A percentile compares a stretch with the other conserved stretches of the same genome.
Evolutionary conservation across 2,797 vertebrate species (phyloP).

Genomic region (Helarctos malayanus): DNA sequence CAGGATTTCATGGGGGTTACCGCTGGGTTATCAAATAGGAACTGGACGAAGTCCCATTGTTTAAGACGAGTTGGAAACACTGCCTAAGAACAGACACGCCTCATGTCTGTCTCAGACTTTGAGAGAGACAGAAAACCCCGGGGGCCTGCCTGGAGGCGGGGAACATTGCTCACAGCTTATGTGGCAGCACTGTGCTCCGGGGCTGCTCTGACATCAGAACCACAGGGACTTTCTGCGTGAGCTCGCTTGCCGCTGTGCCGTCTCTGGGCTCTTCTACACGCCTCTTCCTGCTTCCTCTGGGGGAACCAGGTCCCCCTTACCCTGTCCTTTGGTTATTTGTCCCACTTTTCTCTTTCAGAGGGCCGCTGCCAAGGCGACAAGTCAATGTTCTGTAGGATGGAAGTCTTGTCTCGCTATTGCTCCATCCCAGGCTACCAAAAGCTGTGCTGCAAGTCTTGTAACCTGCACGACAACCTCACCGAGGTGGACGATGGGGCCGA

Average conservation of each 20-base stretch:
- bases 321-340: slow-evolving; percentile 86
- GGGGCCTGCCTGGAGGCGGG: slow-evolving; percentile 29
- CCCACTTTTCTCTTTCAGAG: slow-evolving; percentile 94
- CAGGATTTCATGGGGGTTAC: not conserved
- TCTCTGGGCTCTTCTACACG: slow-evolving; percentile 40
- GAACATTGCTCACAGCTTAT: not conserved
- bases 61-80: not conserved
- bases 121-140: not conserved
- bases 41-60: not conserved
- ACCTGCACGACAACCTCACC: slow-evolving; percentile 84
- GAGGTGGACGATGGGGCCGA: slow-evolving; percentile 58
- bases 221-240: not conserved
- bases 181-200: not conserved
- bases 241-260: slow-evolving; percentile 56
- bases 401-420: slow-evolving; percentile 95
- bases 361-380: slow-evolving; percentile 96
- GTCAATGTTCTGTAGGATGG: slow-evolving; percentile 96
- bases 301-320: not conserved
- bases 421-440: slow-evolving; percentile 93
- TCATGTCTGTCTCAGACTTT: not conserved
- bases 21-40: not conserved
- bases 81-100: not conserved
- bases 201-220: not conserved
- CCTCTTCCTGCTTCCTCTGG: slow-evolving; percentile 27
- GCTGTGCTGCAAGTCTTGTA: slow-evolving; percentile 97